Conservation (phyloP, 2,113 vertebrate species). For the Perognathus longimembris region DNA sequence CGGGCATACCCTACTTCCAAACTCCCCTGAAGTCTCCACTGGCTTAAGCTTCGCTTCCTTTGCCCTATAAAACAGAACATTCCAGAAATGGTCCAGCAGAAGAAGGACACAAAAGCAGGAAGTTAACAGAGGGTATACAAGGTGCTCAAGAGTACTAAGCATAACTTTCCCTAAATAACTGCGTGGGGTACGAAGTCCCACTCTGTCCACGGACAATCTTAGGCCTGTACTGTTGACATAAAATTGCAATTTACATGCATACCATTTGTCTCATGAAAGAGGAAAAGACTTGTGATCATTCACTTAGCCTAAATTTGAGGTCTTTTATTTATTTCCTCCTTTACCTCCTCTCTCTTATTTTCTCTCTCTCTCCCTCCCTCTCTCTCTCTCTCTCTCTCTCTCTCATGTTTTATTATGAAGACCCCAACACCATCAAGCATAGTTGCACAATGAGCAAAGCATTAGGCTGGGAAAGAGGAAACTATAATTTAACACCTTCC, state of each 20-base stretch:
- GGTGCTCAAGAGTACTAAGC: not conserved
- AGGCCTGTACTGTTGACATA: not conserved
- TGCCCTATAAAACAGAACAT: not conserved
- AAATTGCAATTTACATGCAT: not conserved
- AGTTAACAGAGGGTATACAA: not conserved
- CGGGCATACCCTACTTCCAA: rapidly evolving
- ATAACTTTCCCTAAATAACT: slow-evolving; percentile 23
- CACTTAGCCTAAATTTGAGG: not conserved
- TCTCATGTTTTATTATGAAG: no score
- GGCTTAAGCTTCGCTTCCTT: not conserved
- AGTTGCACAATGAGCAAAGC: not conserved
- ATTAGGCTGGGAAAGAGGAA: not conserved
- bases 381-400: no score
- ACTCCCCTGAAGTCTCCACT: not conserved
- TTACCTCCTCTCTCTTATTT: no score
- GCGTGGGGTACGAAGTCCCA: not conserved
- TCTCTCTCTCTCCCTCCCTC: no score
- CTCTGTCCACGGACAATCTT: not conserved
- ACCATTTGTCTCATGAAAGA: not conserved
- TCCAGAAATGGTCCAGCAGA: not conserved
- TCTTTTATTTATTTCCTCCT: not conserved
- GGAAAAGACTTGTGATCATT: rapidly evolving
- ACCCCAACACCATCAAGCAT: not conserved
- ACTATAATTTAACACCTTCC: not conserved
- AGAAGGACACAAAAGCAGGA: not conserved